Conservation (phyloP, 2,888 invertebrate species). For the Anthophora plumipes region DNA sequence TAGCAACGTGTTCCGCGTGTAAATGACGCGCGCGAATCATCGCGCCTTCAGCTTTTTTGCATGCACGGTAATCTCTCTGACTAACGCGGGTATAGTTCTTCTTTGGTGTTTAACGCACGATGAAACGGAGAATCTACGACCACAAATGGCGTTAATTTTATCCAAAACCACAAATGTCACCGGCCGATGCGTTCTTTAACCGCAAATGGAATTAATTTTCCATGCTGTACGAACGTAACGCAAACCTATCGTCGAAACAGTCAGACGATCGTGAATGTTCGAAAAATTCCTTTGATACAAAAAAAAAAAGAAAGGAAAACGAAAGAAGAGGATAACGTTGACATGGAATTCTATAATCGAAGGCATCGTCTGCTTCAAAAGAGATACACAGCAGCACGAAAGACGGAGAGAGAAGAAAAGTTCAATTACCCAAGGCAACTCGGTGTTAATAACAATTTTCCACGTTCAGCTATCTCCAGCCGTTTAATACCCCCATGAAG, state of each 20-base stretch:
- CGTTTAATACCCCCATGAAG: conserved; percentile 55
- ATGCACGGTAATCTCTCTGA: neutral
- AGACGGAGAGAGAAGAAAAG: conserved; percentile 21
- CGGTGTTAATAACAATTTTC: conserved; percentile 59
- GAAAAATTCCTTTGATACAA: neutral
- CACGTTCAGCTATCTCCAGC: conserved; percentile 21
- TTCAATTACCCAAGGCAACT: conserved; percentile 24
- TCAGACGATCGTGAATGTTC: neutral
- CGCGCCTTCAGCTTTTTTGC: neutral
- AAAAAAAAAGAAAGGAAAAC: no score
- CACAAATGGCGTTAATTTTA: conserved; percentile 44
- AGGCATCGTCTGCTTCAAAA: neutral
- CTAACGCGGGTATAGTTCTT: conserved; percentile 18
- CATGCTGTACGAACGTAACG: neutral
- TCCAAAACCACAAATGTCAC: conserved; percentile 36
- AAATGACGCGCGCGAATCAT: conserved; percentile 35
- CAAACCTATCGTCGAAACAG: neutral
- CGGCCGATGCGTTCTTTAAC: conserved; percentile 17
- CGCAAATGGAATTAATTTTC: conserved; percentile 37
- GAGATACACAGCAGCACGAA: neutral
- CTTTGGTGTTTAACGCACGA: conserved; percentile 2
- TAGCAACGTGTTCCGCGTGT: conserved; percentile 30
- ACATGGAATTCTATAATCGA: no score
- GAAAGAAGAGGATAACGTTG: no score
- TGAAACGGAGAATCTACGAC: conserved; percentile 6